Conservation (phyloP, 2,113 vertebrate species). For the Bos javanicus region DNA sequence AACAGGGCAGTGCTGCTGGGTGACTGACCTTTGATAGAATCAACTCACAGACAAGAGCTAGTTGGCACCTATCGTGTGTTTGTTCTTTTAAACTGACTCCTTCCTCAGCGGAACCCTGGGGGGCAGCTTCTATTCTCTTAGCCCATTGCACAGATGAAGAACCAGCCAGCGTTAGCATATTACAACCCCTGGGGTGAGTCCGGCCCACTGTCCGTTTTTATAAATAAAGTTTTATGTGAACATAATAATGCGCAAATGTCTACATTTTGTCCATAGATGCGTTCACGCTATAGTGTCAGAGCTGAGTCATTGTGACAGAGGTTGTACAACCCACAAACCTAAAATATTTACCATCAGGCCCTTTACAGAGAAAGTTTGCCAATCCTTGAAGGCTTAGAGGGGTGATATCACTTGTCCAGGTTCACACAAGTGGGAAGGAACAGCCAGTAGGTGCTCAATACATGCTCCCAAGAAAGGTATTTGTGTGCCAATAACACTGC, state of each 20-base stretch:
- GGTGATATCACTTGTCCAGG: background rate
- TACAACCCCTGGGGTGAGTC: background rate
- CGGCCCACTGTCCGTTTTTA: fast-evolving
- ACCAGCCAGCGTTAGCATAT: background rate
- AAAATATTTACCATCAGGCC: background rate
- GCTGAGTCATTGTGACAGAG: background rate
- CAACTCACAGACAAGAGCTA: background rate
- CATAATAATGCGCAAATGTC: fast-evolving
- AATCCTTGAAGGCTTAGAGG: background rate
- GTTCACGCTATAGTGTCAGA: background rate
- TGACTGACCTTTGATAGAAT: background rate
- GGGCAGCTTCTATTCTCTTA: background rate
- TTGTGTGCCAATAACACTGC: background rate
- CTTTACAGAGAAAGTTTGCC: background rate
- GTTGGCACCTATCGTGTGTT: background rate
- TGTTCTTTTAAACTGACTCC: background rate
- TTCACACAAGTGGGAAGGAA: background rate
- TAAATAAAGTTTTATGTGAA: slow-evolving; percentile 45
- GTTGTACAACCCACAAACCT: background rate
- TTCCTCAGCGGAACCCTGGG: background rate
- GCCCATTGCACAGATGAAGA: background rate
- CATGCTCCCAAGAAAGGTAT: background rate
- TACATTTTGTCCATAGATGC: background rate
- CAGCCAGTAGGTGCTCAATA: background rate
- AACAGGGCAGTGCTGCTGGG: background rate